Evolutionary conservation across 2,888 invertebrate species (phyloP).

Genomic region (Polietes domitor): DNA sequence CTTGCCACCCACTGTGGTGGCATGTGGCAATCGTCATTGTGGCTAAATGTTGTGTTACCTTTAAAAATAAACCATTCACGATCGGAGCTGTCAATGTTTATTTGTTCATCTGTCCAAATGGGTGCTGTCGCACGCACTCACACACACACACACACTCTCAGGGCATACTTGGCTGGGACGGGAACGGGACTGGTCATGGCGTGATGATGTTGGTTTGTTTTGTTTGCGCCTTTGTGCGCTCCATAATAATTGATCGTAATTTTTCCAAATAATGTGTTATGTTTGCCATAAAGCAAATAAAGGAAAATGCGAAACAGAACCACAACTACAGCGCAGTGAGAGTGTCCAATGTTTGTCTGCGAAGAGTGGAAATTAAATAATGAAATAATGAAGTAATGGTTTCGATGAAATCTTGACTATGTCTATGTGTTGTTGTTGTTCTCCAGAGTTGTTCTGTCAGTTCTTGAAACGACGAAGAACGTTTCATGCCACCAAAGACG

Average conservation of each 20-base stretch:
- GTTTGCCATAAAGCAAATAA: conserved; percentile 33
- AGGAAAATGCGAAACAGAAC: conserved; percentile 30
- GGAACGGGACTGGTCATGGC: background rate
- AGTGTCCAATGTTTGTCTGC: background rate
- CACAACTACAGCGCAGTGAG: background rate
- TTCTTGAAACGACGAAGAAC: background rate
- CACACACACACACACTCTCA: background rate
- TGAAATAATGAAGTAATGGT: conserved; percentile 40
- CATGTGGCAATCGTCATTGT: conserved; percentile 16
- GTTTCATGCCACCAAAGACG: too few species aligned
- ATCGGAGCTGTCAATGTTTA: conserved; percentile 63
- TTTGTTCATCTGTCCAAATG: conserved; percentile 45
- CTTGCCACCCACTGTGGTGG: conserved; percentile 25
- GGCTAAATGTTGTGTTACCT: conserved; percentile 19
- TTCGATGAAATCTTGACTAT: conserved; percentile 44
- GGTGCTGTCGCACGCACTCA: too few species aligned
- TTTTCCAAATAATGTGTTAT: conserved; percentile 46
- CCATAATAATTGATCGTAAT: conserved; percentile 43
- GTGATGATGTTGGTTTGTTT: background rate
- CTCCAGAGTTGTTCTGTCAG: conserved; percentile 16
- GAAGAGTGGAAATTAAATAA: too few species aligned
- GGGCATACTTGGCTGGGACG: background rate
- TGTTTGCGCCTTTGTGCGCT: background rate
- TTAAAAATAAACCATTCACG: conserved; percentile 57
- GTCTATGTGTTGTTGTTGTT: too few species aligned